Evolutionary conservation across 1,140 invertebrate species (phyloP).

Genomic region (Papilio glaucus): DNA sequence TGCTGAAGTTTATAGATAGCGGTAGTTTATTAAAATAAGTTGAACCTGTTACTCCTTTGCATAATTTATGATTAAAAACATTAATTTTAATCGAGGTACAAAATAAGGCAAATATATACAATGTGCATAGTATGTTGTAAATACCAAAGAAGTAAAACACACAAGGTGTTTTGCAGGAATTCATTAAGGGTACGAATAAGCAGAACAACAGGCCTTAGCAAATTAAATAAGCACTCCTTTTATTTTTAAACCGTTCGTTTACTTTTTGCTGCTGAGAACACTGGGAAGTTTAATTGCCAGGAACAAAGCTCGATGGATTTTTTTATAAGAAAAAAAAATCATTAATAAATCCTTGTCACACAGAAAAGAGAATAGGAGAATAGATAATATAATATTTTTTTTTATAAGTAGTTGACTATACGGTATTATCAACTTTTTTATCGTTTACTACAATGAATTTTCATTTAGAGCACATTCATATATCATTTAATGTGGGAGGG

Average conservation of each 20-base stretch:
- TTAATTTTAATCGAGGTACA: too few species aligned
- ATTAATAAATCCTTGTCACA: not conserved
- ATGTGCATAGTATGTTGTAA: not conserved
- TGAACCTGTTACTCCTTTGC: too few species aligned
- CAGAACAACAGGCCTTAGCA: not conserved
- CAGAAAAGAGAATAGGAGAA: not conserved
- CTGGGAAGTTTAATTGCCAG: conserved; percentile 8
- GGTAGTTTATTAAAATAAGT: too few species aligned
- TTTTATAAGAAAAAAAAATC: not conserved
- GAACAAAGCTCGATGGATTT: conserved; percentile 9
- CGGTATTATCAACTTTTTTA: too few species aligned
- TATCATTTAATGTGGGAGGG: not conserved
- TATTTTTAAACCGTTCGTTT: conserved; percentile 12
- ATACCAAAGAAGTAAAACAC: not conserved
- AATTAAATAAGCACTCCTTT: conserved; percentile 15
- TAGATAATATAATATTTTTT: not conserved
- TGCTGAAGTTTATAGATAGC: too few species aligned
- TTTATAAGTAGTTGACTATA: too few species aligned
- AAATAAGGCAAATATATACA: too few species aligned
- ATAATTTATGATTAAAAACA: too few species aligned
- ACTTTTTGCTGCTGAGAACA: conserved; percentile 2
- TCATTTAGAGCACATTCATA: not conserved
- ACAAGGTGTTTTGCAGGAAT: not conserved
- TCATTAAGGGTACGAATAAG: conserved; percentile 6
- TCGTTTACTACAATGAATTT: not conserved